A percentile compares a stretch with the other conserved stretches of the same genome.
Conservation (phyloP, 2,113 vertebrate genomes). For the Coregonus clupeaformis region DNA sequence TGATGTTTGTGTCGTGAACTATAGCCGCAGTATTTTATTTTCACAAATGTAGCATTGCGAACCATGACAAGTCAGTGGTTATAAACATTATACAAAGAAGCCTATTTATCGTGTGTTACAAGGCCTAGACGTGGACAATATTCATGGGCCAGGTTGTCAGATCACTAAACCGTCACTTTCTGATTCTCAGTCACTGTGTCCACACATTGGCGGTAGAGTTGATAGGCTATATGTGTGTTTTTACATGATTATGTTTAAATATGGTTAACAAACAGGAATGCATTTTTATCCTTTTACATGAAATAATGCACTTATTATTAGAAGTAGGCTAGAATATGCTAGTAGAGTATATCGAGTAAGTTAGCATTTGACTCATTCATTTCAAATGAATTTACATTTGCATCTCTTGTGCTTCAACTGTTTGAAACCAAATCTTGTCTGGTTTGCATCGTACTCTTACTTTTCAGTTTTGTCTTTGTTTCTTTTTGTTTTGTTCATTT, state of each 20-base stretch:
- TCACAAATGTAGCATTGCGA: background rate
- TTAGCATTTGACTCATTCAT: background rate
- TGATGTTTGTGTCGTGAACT: background rate
- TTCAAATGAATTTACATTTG: no score
- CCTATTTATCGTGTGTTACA: background rate
- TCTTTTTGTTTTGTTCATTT: no score
- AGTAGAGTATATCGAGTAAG: background rate
- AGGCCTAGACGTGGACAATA: background rate
- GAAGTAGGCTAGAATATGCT: background rate
- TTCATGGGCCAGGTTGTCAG: background rate
- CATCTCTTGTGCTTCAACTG: background rate
- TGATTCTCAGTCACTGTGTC: background rate
- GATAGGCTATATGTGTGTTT: background rate
- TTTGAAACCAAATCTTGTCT: background rate
- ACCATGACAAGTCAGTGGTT: background rate
- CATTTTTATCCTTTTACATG: background rate
- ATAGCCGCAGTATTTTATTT: background rate
- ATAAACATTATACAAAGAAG: background rate
- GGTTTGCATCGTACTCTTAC: background rate
- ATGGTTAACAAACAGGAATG: background rate
- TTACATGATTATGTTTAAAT: background rate
- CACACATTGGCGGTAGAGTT: background rate
- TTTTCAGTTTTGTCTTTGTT: no score
- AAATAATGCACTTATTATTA: background rate
- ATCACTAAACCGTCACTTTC: background rate